phyloP scores from a whole-genome alignment of 2,888 invertebrate species.

The Endotricha flammealis region DNA sequence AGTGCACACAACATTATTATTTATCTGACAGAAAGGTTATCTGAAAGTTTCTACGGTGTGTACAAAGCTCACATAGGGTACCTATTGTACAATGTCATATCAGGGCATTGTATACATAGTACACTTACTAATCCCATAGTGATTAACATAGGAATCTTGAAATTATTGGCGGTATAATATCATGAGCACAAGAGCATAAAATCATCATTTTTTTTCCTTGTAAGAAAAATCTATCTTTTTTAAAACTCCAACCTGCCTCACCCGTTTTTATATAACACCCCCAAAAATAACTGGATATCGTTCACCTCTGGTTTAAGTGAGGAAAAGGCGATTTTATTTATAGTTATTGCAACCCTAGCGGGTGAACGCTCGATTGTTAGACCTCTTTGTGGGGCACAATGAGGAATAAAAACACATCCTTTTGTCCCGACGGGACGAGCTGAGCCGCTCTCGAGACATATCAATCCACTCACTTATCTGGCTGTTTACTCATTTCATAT shows the following conservation, averaged over 20 bases:
- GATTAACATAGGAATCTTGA: too few species aligned
- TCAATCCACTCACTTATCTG: conserved; percentile 34
- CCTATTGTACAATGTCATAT: too few species aligned
- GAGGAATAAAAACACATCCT: conserved; percentile 64
- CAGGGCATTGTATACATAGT: too few species aligned
- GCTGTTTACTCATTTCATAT: conserved; percentile 12
- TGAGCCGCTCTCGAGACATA: conserved; percentile 30
- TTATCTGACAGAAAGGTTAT: too few species aligned
- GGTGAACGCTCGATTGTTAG: conserved; percentile 56
- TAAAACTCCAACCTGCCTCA: conserved; percentile 5
- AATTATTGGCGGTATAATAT: too few species aligned
- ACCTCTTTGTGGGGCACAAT: conserved; percentile 56
- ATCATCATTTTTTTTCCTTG: too few species aligned
- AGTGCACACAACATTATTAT: too few species aligned
- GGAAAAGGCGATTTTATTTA: conserved; percentile 26
- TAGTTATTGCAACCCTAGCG: conserved; percentile 42
- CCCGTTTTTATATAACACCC: background rate
- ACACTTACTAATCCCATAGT: too few species aligned
- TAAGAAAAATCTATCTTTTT: too few species aligned
- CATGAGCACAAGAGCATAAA: too few species aligned
- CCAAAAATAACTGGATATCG: background rate
- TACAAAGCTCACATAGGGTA: too few species aligned
- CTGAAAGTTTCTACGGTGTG: too few species aligned
- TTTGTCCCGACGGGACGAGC: conserved; percentile 46
- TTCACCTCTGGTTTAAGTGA: background rate